phyloP scores from a whole-genome alignment of 2,888 invertebrate genomes.

The Ennomos fuscantarius region DNA sequence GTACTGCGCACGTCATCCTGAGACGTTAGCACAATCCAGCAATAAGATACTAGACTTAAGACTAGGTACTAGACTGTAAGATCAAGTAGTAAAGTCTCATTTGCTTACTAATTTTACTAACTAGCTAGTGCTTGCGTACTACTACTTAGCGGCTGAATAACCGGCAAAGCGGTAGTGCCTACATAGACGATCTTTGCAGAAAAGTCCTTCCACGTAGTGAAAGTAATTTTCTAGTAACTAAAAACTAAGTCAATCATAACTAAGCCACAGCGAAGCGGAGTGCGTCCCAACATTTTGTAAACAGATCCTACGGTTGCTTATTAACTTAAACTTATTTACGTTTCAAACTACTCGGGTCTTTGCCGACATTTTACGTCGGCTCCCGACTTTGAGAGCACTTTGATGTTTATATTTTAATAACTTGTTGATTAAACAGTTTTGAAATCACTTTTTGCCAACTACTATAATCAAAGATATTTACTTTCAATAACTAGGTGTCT shows the following conservation, averaged over 20 bases:
- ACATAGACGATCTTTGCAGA: too few species aligned
- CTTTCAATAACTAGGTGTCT: not conserved
- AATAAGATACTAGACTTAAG: too few species aligned
- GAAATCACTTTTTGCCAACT: slow-evolving; percentile 1
- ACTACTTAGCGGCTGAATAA: too few species aligned
- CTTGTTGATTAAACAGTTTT: slow-evolving; percentile 10
- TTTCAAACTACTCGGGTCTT: slow-evolving; percentile 25
- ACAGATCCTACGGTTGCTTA: slow-evolving; percentile 31
- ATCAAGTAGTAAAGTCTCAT: too few species aligned
- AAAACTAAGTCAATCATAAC: slow-evolving; percentile 3
- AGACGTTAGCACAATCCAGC: too few species aligned
- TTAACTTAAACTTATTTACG: slow-evolving; percentile 30
- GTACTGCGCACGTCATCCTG: too few species aligned
- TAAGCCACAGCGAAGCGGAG: slow-evolving; percentile 8
- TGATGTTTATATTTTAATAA: slow-evolving; percentile 34
- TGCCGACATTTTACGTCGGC: slow-evolving; percentile 27
- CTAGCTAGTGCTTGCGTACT: too few species aligned
- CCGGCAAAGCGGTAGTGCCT: too few species aligned
- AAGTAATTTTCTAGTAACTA: slow-evolving; percentile 10
- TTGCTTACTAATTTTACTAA: too few species aligned
- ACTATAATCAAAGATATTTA: too few species aligned
- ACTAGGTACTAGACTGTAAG: too few species aligned
- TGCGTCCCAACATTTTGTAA: slow-evolving; percentile 24
- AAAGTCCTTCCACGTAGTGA: too few species aligned
- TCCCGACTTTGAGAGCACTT: slow-evolving; percentile 27